Conservation (phyloP, 2,113 vertebrate species). For the Alexandromys fortis region DNA sequence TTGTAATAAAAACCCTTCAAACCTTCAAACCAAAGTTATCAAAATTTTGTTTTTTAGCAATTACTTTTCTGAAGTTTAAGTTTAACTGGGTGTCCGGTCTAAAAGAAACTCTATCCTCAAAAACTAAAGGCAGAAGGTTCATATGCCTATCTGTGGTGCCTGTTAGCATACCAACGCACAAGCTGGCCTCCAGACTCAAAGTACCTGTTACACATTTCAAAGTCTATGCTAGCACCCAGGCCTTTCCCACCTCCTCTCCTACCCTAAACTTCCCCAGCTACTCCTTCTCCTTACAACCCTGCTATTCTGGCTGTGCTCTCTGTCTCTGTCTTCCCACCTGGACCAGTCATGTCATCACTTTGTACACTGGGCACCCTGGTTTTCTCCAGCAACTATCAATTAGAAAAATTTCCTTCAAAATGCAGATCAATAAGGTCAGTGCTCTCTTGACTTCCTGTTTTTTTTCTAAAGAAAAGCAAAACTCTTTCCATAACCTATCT, state of each 20-base stretch:
- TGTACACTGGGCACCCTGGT: neutral
- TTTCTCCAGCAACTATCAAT: slow-evolving; percentile 7
- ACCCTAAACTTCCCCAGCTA: neutral
- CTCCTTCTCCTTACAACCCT: neutral
- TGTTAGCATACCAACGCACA: neutral
- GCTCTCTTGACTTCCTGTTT: neutral
- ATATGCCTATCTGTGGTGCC: neutral
- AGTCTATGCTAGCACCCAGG: neutral
- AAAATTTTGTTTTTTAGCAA: neutral
- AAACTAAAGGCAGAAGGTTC: neutral
- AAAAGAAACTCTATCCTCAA: neutral
- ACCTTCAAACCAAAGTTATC: neutral
- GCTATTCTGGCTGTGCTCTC: neutral
- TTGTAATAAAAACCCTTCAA: neutral
- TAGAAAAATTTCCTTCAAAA: slow-evolving; percentile 14
- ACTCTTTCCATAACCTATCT: neutral
- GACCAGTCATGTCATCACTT: neutral
- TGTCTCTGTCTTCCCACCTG: neutral
- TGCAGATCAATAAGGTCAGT: neutral
- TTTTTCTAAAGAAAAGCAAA: slow-evolving; percentile 30
- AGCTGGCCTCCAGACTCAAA: neutral
- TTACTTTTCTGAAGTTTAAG: slow-evolving; percentile 41
- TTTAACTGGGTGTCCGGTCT: neutral
- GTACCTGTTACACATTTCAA: neutral
- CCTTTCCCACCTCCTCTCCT: neutral